These are phyloP conservation scores for Drosophila kanekoi DNA, from an alignment of 2,888 invertebrate species.

Conservation along the genomic window DNA sequence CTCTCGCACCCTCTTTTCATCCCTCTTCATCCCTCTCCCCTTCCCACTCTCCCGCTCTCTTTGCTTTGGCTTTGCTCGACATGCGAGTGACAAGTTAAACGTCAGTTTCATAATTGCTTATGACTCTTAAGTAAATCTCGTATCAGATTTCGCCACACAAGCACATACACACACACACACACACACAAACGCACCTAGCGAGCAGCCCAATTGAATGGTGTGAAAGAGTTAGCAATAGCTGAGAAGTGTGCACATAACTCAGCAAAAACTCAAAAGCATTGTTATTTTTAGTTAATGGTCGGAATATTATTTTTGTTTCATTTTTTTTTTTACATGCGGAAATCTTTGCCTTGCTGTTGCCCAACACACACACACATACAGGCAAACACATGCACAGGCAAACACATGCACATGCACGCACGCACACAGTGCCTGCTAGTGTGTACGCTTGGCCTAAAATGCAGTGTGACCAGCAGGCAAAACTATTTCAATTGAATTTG, in stretches of 20 bases:
- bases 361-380: slow-evolving; percentile 6
- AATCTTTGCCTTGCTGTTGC: slow-evolving; percentile 31
- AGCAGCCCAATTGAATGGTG: slow-evolving; percentile 48
- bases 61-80: slow-evolving; percentile 16
- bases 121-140: slow-evolving; percentile 69
- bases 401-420: too few species aligned
- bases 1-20: background rate
- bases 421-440: too few species aligned
- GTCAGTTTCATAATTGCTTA: slow-evolving; percentile 74
- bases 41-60: background rate
- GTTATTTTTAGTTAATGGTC: slow-evolving; percentile 62
- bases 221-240: slow-evolving; percentile 50
- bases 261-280: slow-evolving; percentile 48
- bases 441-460: slow-evolving; percentile 16
- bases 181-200: slow-evolving; percentile 1
- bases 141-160: slow-evolving; percentile 71
- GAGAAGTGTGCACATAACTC: slow-evolving; percentile 54
- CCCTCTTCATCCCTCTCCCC: background rate
- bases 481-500: slow-evolving; percentile 37
- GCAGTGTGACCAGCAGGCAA: slow-evolving; percentile 19
- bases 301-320: slow-evolving; percentile 45
- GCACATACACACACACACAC: slow-evolving; percentile 13
- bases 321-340: slow-evolving; percentile 34
- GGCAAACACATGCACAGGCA: background rate
- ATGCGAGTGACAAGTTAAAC: slow-evolving; percentile 74